Base-by-base conservation (phyloP, 2,888 invertebrate species). In the Metopia argyrocephala region DNA sequence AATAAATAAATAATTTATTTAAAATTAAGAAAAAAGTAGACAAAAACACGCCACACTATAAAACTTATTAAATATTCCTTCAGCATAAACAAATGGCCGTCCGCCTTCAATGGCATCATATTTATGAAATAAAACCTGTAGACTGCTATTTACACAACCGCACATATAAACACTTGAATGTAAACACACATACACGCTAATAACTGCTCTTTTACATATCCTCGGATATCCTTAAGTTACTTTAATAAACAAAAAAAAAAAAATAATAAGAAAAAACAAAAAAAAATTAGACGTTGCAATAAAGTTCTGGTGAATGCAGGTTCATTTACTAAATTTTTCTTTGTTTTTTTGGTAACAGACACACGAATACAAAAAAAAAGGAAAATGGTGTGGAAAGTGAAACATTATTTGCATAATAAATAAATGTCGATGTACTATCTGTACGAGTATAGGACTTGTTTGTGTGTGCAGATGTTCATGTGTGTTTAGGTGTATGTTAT, bases 51-150 rank as follows among this genome's bases (percentile, higher is more conserved):
- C 48, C 65, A 65, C 38, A 64, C 73, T 70, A 57, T 48, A 12
- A 78, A 81, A 65, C 59, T 76, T 74, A 74, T 81, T 65, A 81
- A 81, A 78, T 81, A 81, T 78, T 81, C 78, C 69, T 74, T n/a
- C 3, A 74, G 76, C 80, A 81, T 74, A 74, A 74, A 57, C 56
- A 70, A 56, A n/a, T n/a, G n/a, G n/a, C 54, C 74, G 70, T 78
- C 81, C 78, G 78, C 31, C 70, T 81, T 78, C 81, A 65, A 50
- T 18, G 64, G 76, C 76, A 25, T 46, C 75, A 54, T 31, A 62
- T 50, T 21, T 7, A 38, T 54, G 28, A 18, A 52, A 5, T 45
- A 25, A 64, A 50, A 66, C 9, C 45, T 23, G 20, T 9, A 74
- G 9, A 27, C 61, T n/a, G n/a, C n/a, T n/a, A n/a, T n/a, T n/a